Conservation (phyloP, 2,797 vertebrate genomes). For the Hafferia zeledoni region DNA sequence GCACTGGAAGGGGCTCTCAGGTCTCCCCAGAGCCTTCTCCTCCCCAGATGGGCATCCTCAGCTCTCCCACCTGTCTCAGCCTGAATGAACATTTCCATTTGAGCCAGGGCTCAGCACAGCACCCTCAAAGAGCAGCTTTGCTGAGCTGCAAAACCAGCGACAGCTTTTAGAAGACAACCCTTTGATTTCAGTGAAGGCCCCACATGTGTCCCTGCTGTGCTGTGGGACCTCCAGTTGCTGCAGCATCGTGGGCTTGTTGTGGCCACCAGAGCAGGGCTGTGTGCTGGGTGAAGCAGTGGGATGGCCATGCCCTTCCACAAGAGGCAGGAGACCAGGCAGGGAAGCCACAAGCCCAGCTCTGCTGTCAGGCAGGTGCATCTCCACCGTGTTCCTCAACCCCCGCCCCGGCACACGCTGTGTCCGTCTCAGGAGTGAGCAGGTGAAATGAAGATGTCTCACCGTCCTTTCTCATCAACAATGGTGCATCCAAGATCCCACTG, state of each 20-base stretch:
- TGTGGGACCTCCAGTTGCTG: no score
- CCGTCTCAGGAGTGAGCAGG: constrained; percentile 39
- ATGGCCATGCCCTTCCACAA: background rate
- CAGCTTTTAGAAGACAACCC: background rate
- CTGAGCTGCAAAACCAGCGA: background rate
- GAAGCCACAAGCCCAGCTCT: background rate
- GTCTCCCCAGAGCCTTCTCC: accelerated
- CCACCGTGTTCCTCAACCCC: accelerated
- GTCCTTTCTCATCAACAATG: constrained; percentile 54
- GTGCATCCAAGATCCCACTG: constrained; percentile 41
- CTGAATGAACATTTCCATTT: background rate
- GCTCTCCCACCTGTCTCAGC: background rate
- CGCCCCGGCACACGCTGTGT: background rate
- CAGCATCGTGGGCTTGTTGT: no score
- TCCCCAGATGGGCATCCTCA: background rate
- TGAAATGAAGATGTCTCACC: constrained; percentile 14
- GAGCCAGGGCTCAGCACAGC: background rate
- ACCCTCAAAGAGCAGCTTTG: background rate
- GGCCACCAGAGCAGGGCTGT: background rate
- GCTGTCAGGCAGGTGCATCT: background rate
- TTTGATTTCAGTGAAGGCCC: background rate
- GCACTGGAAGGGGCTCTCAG: accelerated
- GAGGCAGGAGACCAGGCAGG: background rate
- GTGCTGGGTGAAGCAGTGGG: background rate
- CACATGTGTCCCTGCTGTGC: accelerated